Conservation (phyloP, 2,888 invertebrate genomes). For the Phortica magna region DNA sequence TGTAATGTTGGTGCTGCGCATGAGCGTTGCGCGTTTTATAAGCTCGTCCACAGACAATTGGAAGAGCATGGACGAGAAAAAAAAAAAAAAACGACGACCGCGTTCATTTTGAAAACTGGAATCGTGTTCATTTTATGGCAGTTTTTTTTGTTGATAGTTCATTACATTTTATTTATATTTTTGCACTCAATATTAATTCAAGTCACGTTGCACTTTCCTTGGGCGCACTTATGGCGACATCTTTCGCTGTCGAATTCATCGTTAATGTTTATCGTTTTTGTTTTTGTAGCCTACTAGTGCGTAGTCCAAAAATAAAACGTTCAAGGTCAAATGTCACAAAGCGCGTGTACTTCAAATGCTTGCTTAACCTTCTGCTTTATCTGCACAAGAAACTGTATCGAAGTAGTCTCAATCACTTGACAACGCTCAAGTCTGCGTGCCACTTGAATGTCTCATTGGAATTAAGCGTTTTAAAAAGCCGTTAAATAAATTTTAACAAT, state of each 20-base stretch:
- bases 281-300: background rate
- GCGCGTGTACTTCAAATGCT: constrained; percentile 15
- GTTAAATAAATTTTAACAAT: constrained; percentile 3
- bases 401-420: constrained; percentile 47
- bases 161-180: constrained; percentile 8
- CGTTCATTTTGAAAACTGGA: constrained; percentile 26
- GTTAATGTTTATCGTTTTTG: background rate
- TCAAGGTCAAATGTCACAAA: constrained; percentile 66
- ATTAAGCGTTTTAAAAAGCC: background rate
- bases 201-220: constrained; percentile 22
- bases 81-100: constrained; percentile 39
- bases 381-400: background rate
- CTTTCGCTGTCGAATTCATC: background rate
- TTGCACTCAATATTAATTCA: constrained; percentile 8
- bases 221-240: constrained; percentile 5
- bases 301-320: constrained; percentile 49
- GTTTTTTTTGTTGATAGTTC: constrained; percentile 1
- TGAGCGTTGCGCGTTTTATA: constrained; percentile 67
- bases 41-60: constrained; percentile 59
- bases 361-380: constrained; percentile 60
- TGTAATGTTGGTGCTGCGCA: constrained; percentile 69
- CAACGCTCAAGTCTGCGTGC: constrained; percentile 44
- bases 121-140: background rate
- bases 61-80: constrained; percentile 49
- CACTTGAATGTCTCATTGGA: background rate